These are phyloP conservation scores for Notocelia uddmanniana DNA, from an alignment of 2,888 invertebrate species.

Conservation along the genomic window DNA sequence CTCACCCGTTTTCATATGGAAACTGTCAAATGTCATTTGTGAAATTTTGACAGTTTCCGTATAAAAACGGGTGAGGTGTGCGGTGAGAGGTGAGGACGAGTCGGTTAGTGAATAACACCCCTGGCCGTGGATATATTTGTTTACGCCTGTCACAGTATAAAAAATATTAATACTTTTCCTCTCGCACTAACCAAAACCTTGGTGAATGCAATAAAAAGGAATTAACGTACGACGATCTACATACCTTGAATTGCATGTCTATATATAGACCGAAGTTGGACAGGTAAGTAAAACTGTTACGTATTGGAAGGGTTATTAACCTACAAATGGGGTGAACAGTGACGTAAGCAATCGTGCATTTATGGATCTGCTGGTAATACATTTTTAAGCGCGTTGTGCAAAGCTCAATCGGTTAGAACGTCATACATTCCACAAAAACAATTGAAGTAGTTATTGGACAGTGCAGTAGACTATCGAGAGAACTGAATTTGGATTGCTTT, in stretches of 20 bases:
- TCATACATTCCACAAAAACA: background rate
- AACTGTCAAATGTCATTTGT: no score
- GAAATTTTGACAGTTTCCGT: no score
- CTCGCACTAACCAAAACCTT: constrained; percentile 28
- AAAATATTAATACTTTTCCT: constrained; percentile 14
- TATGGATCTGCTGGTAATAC: constrained; percentile 13
- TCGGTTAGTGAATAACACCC: no score
- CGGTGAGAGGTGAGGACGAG: no score
- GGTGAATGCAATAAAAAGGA: constrained; percentile 18
- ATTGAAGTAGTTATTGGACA: background rate
- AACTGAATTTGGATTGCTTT: background rate
- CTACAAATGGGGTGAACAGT: constrained; percentile 33
- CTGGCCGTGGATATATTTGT: background rate
- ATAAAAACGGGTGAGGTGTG: no score
- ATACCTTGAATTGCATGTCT: constrained; percentile 37
- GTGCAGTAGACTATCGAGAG: background rate
- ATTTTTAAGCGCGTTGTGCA: constrained; percentile 17
- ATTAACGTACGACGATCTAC: constrained; percentile 34
- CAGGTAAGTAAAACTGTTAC: constrained; percentile 33
- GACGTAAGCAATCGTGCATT: constrained; percentile 32
- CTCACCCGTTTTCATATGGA: no score
- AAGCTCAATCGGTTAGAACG: background rate
- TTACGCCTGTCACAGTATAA: background rate
- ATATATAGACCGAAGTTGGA: constrained; percentile 32
- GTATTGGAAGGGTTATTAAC: constrained; percentile 29